Evolutionary conservation across 2,113 vertebrate species (phyloP).

Genomic region (Chitala chitala): DNA sequence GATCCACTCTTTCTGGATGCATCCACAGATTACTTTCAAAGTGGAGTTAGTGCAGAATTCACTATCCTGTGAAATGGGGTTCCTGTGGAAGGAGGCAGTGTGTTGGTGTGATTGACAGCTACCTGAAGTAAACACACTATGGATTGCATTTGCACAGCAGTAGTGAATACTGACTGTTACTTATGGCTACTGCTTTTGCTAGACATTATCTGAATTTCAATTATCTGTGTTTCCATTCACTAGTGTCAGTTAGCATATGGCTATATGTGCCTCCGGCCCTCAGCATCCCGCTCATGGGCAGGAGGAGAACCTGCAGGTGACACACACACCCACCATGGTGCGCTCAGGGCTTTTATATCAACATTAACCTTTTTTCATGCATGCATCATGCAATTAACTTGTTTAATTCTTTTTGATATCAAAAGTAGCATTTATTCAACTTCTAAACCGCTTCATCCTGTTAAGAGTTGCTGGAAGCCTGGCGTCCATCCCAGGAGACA

Average conservation of each 20-base stretch:
- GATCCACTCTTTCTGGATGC: slow-evolving; percentile 40
- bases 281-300: too few relatives aligned
- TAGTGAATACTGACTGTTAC: not conserved
- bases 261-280: too few relatives aligned
- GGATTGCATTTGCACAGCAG: not conserved
- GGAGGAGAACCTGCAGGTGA: too few relatives aligned
- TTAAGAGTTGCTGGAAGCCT: too few relatives aligned
- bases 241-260: too few relatives aligned
- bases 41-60: slow-evolving; percentile 2
- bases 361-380: slow-evolving; percentile 60
- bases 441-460: too few relatives aligned
- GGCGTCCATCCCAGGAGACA: too few relatives aligned
- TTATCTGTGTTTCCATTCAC: too few relatives aligned
- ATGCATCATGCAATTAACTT: slow-evolving; percentile 51
- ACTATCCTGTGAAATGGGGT: not conserved
- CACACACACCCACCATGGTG: slow-evolving; percentile 55
- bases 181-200: not conserved
- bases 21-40: slow-evolving; percentile 3
- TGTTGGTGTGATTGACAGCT: not conserved
- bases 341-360: slow-evolving; percentile 57
- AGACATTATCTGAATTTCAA: too few relatives aligned
- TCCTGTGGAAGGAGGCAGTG: slow-evolving; percentile 1
- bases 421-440: slow-evolving; percentile 57
- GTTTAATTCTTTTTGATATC: slow-evolving; percentile 64
- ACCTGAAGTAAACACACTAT: not conserved